A percentile compares a stretch with the other conserved stretches of the same genome.
Evolutionary conservation across 1,140 invertebrate species (phyloP).

Genomic region (Trialeurodes vaporariorum): DNA sequence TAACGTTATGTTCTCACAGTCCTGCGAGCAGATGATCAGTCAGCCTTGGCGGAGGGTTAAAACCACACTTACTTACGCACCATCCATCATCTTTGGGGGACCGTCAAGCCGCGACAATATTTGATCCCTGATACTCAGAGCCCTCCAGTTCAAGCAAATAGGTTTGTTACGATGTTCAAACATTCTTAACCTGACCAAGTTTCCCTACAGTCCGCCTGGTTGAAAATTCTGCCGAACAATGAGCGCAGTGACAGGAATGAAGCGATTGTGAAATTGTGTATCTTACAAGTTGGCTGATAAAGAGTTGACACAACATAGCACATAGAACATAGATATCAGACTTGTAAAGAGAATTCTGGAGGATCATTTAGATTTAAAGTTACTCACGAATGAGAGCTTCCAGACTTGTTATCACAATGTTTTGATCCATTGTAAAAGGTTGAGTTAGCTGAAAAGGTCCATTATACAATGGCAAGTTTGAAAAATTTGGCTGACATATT

Average conservation of each 20-base stretch:
- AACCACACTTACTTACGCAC: neutral
- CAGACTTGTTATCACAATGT: conserved; percentile 22
- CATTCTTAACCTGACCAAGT: neutral
- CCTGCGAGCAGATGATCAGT: neutral
- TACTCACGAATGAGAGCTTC: conserved; percentile 26
- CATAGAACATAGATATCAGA: no score
- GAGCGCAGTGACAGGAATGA: neutral
- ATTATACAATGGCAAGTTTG: no score
- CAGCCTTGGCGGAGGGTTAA: neutral
- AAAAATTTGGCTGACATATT: no score
- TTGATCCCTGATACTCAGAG: no score
- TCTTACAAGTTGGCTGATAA: neutral
- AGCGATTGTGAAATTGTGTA: neutral
- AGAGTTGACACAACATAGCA: no score
- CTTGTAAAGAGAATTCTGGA: no score
- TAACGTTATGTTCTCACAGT: no score
- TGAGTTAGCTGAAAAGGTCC: no score
- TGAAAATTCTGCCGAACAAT: neutral
- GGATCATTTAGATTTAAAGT: neutral
- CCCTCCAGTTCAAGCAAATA: no score
- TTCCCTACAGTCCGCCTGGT: neutral
- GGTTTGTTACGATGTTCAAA: neutral
- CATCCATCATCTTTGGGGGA: no score
- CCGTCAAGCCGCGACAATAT: no score
- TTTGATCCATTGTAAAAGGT: neutral